Evolutionary conservation across 1,140 invertebrate genomes (phyloP).

Genomic region (Leptestheria dahalacensis): DNA sequence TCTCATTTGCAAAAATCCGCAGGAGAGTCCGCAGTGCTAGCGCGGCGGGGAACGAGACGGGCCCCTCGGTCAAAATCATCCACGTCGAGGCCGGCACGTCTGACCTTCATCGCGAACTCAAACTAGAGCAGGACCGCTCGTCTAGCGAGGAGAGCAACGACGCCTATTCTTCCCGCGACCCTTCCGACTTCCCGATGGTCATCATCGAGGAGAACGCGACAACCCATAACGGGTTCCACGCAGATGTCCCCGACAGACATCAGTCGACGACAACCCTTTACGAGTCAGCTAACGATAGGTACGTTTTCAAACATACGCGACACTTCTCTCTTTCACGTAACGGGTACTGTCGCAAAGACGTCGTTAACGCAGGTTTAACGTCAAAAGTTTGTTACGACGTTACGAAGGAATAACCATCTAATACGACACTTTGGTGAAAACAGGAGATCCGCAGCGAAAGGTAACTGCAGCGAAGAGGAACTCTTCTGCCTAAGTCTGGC

Average conservation of each 20-base stretch:
- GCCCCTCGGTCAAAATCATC: background rate
- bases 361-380: too few species aligned
- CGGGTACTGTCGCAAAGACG: too few species aligned
- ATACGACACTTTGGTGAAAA: too few species aligned
- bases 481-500: slow-evolving; percentile 14
- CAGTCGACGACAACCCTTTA: too few species aligned
- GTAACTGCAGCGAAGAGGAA: slow-evolving; percentile 14
- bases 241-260: too few species aligned
- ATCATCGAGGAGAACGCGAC: slow-evolving; percentile 2
- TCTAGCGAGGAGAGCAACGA: background rate
- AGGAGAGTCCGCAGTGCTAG: background rate
- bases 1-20: background rate
- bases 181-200: slow-evolving; percentile 2
- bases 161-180: background rate
- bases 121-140: background rate
- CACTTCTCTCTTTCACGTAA: too few species aligned
- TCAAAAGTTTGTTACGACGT: too few species aligned
- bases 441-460: background rate
- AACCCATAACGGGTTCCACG: background rate
- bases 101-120: background rate
- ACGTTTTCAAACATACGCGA: too few species aligned
- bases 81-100: background rate
- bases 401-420: too few species aligned
- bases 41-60: background rate
- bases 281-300: too few species aligned